A percentile compares a stretch with the other conserved stretches of the same genome.
Evolutionary conservation across 2,113 vertebrate genomes (phyloP).

Genomic region (Hemiprocne comata): DNA sequence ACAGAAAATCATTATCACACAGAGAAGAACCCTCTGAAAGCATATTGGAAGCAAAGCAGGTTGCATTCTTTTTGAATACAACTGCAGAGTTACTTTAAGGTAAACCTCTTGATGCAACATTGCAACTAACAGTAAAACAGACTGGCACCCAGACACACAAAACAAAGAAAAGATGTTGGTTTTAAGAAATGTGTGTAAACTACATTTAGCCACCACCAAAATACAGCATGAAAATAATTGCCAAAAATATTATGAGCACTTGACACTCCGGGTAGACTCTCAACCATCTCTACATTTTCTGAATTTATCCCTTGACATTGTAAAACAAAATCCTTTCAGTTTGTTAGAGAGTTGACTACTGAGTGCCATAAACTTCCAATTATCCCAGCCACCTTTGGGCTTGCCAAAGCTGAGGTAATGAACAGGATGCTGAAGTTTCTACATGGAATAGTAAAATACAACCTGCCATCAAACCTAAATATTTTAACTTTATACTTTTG

Average conservation of each 20-base stretch:
- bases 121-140: constrained; percentile 35
- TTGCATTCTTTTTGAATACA: not conserved
- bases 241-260: not conserved
- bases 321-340: constrained; percentile 51
- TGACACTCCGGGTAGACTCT: not conserved
- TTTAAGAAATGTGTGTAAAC: not conserved
- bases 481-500: constrained; percentile 36
- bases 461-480: constrained; percentile 16
- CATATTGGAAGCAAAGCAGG: not conserved
- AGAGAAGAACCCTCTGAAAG: not conserved
- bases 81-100: not conserved
- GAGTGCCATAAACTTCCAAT: constrained; percentile 20
- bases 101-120: constrained; percentile 9
- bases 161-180: not conserved
- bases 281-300: constrained; percentile 26
- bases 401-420: not conserved
- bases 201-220: not conserved
- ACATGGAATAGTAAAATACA: not conserved
- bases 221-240: not conserved
- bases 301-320: not conserved
- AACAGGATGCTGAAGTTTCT: constrained; percentile 8
- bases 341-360: not conserved
- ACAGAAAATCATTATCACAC: not conserved
- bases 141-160: not conserved
- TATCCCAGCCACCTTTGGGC: not conserved